Conservation (phyloP, 2,797 vertebrate species). For the Vultur gryphus region DNA sequence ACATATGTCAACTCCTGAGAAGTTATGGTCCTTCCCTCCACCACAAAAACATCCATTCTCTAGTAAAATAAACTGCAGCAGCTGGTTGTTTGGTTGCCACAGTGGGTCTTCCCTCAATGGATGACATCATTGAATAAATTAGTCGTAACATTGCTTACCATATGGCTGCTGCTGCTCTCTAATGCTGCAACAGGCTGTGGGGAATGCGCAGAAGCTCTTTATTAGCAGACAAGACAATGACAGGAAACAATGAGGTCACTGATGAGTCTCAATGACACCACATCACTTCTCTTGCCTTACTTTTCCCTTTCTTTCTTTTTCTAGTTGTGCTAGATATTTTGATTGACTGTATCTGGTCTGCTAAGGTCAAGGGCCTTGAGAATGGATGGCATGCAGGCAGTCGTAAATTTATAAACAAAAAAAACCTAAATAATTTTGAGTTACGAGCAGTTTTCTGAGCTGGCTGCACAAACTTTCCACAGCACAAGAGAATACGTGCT, state of each 20-base stretch:
- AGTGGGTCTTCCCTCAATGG: neutral
- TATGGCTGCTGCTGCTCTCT: neutral
- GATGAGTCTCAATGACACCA: neutral
- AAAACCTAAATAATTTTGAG: neutral
- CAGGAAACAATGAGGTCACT: neutral
- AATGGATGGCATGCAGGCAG: neutral
- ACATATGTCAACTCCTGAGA: neutral
- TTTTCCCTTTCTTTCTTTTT: neutral
- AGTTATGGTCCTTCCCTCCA: neutral
- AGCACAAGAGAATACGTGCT: neutral
- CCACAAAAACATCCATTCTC: neutral
- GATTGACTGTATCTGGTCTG: neutral
- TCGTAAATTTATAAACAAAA: neutral
- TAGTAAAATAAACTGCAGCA: neutral
- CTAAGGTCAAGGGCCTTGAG: neutral
- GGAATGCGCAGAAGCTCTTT: slow-evolving; percentile 1
- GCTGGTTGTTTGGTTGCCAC: neutral
- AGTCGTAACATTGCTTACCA: neutral
- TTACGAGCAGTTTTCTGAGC: neutral
- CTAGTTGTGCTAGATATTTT: neutral
- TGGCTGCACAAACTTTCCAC: neutral
- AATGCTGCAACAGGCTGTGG: neutral
- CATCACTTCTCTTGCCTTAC: neutral
- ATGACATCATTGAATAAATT: neutral
- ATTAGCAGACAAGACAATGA: neutral